phyloP scores from a whole-genome alignment of 2,113 vertebrate species.

The Elephas maximus region DNA sequence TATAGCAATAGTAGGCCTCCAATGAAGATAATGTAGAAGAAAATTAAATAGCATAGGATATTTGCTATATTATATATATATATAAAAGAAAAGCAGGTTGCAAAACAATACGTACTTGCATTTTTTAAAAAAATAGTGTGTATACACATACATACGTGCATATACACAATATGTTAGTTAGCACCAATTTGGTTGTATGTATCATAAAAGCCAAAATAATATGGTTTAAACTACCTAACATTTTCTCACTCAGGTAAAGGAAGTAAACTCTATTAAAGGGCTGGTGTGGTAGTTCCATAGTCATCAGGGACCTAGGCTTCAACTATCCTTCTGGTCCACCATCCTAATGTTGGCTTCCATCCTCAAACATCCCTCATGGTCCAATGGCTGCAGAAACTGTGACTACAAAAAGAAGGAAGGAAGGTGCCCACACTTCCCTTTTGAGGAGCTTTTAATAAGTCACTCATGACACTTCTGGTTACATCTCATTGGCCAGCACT shows the following conservation, averaged over 20 bases:
- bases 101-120: not conserved
- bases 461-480: not conserved
- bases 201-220: not conserved
- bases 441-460: not conserved
- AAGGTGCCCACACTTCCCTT: not conserved
- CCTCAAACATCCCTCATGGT: not conserved
- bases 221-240: not conserved
- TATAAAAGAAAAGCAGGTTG: constrained; percentile 2
- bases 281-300: not conserved
- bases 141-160: not conserved
- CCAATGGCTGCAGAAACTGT: not conserved
- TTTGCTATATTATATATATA: not conserved
- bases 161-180: not conserved
- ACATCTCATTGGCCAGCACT: constrained; percentile 2
- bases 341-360: not conserved
- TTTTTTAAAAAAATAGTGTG: not conserved
- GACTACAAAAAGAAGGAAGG: not conserved
- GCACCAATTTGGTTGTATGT: not conserved
- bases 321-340: not conserved
- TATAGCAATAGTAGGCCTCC: not conserved
- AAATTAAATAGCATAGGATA: not conserved
- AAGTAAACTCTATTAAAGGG: not conserved
- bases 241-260: not conserved
- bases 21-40: constrained; percentile 31
- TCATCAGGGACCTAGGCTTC: not conserved